Conservation (phyloP, 2,113 vertebrate genomes). For the Heterotilapia buettikoferi region DNA sequence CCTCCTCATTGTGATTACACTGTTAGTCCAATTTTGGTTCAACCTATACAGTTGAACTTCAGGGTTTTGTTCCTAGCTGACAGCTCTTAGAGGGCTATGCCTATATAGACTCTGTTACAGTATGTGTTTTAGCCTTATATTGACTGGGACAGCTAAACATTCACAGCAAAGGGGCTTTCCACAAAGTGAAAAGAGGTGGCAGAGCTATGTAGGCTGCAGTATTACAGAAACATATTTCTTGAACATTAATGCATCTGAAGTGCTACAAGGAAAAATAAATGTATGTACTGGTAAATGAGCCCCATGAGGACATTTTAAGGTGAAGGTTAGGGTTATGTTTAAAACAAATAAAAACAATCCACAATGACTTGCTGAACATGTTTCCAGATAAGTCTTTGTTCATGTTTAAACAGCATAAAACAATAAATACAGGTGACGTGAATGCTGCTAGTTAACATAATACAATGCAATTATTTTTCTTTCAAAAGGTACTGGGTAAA, state of each 20-base stretch:
- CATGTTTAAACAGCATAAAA: not conserved
- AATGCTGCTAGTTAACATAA: not conserved
- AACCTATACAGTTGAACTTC: not conserved
- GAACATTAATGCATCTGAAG: not conserved
- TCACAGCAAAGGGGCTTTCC: not conserved
- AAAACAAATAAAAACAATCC: not conserved
- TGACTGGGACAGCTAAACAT: not conserved
- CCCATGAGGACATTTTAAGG: not conserved
- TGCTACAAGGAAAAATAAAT: not conserved
- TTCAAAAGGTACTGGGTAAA: not conserved
- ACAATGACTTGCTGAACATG: not conserved
- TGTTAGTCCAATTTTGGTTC: not conserved
- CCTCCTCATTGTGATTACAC: not conserved
- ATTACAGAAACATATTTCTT: not conserved
- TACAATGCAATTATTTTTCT: not conserved
- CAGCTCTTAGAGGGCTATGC: not conserved
- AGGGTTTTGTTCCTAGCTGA: not conserved
- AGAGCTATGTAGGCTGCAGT: not conserved
- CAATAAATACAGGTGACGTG: not conserved
- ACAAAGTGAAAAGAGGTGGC: not conserved
- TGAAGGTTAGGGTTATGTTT: not conserved
- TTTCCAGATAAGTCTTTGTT: not conserved
- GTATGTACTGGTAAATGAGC: accelerated
- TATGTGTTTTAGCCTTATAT: not conserved
- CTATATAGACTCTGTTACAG: not conserved